Evolutionary conservation across 2,113 vertebrate genomes (phyloP), one percentile per base, ranked within the genome.

Genomic region (Mormoops blainvillei): DNA sequence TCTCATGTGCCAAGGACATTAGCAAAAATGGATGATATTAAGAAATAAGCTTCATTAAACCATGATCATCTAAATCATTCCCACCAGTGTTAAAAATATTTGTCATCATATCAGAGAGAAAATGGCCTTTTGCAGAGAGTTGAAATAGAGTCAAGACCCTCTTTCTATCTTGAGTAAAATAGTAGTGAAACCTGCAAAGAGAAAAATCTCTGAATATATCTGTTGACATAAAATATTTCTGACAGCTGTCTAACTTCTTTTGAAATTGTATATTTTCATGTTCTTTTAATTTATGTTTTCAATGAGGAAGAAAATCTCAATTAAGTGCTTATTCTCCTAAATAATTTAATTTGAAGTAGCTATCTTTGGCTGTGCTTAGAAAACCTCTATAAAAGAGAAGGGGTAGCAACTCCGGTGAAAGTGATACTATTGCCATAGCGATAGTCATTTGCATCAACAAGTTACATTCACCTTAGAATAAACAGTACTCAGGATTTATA

Each of bases 31-130:
- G 19, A 65, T 87, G n/a, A 22, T 84, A 76, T 87, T 38, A 36
- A 74, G 48, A 74, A 50, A 77, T 33, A 87, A 91, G 92, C n/a
- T 56, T 87, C 96, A 93, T 84, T 91, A 96, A 94, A 52, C 68
- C 10, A 65, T 86, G 38, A 77, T 88, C 52, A 94, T 43, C 50
- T 97, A 95, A 96, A 97, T 94, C 95, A 73, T 84, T 24, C 28
- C 56, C 74, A 80, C 45, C 14, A 93, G 5, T 71, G 13, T 26
- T 93, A 80, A 94, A 92, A 95, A 96, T 93, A 93, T 91, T 83
- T 94, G 74, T 78, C 43, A 89, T 89, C 82, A 83, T 56, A 78
- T 86, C 22, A 87, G 14, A 48, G 71, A 73, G 19, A 89, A 92
- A 83, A 65, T 76, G 52, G 31, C 2, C 22, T 56, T 86, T 92